Percentiles rank a stretch among this genome's conserved stretches.
Conservation (phyloP, 1,140 invertebrate species). For the Akabosia matsudoensis region DNA sequence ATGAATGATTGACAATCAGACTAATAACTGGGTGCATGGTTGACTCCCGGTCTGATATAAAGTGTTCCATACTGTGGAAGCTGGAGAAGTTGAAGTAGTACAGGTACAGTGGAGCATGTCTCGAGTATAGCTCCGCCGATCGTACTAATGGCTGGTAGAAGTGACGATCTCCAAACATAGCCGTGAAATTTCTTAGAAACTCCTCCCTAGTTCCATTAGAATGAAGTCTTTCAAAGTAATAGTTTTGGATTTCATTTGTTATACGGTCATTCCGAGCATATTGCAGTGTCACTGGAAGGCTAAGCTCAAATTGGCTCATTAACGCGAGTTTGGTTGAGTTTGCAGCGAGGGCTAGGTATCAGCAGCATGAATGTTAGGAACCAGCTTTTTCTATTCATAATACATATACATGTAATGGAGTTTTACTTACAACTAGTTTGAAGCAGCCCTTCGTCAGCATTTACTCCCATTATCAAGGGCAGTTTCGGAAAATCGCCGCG, state of each 20-base stretch:
- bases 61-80: conserved; percentile 12
- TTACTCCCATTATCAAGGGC: not conserved
- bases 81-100: conserved; percentile 4
- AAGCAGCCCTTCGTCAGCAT: not conserved
- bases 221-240: not conserved
- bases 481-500: conserved; percentile 8
- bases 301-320: not conserved
- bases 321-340: not conserved
- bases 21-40: not conserved
- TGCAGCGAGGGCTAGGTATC: not conserved
- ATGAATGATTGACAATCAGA: not conserved
- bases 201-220: not conserved
- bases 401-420: not conserved
- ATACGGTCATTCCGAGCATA: not conserved
- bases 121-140: not conserved
- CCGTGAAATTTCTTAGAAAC: not conserved
- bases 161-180: not conserved
- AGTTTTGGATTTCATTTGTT: conserved; percentile 7
- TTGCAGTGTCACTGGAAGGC: not conserved
- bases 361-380: no score
- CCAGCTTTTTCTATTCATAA: no score
- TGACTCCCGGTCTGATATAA: not conserved
- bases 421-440: not conserved
- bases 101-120: not conserved
- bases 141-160: not conserved